Evolutionary conservation across 1,140 invertebrate genomes (phyloP).

Genomic region (Myzus persicae): DNA sequence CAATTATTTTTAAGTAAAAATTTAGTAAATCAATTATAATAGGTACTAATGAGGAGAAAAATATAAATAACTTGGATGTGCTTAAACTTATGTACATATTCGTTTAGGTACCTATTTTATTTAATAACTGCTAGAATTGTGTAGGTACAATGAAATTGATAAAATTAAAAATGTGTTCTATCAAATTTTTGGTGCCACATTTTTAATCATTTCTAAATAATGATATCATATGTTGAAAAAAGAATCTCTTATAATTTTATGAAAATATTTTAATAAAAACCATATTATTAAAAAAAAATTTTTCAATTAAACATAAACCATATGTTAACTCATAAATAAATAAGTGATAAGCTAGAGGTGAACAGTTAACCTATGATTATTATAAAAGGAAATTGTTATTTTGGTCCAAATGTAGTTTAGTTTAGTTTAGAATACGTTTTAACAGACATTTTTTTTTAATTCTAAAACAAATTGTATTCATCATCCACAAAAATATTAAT

Average conservation of each 20-base stretch:
- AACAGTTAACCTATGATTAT: constrained; percentile 20
- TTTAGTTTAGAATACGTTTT: not conserved
- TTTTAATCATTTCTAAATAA: not conserved
- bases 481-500: not conserved
- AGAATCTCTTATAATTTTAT: not conserved
- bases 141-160: not conserved
- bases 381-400: constrained; percentile 22
- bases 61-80: not conserved
- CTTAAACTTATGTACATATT: not conserved
- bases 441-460: not conserved
- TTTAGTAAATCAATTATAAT: not conserved
- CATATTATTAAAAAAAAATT: not conserved
- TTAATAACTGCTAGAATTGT: not conserved
- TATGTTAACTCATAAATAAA: constrained; percentile 9
- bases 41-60: not conserved
- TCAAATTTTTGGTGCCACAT: not conserved
- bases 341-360: constrained; percentile 28
- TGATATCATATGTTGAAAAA: not conserved
- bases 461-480: not conserved
- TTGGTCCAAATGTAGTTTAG: not conserved
- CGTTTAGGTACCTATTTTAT: not conserved
- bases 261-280: not conserved
- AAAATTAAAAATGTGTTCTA: not conserved
- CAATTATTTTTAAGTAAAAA: not conserved
- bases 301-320: not conserved